Base-by-base conservation (phyloP, 2,888 invertebrate species). In the Andrena dorsata region DNA sequence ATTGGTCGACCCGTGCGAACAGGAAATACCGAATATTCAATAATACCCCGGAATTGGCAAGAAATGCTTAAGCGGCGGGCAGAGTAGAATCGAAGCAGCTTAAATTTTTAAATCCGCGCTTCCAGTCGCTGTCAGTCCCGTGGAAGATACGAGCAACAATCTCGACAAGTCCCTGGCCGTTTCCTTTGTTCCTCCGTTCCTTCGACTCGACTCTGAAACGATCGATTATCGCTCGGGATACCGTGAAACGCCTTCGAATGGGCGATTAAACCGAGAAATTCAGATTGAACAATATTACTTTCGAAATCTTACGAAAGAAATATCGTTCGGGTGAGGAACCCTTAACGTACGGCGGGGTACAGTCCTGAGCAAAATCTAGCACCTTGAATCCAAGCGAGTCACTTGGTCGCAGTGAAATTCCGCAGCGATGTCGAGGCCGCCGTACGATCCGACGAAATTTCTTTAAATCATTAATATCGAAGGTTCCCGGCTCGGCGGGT, bases 311-410 rank as follows among this genome's bases (percentile, higher is more conserved):
- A 60, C 28, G 20, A 53, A 20, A 26, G 47, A 71, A 30, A 66
- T 26, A 32, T 35, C 28, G 28, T 30, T 82, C 23, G 28, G 28
- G 20, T 41, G 6, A 60, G 49, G 49, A n/a, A 35, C 23, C 20
- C 26, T 5, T 32, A 47, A 63, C n/a, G 16, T 58, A 7, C 1
- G 30, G 58, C 23, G 23, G 16, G 53, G 6, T 63, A 87, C 87
- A 69, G 28, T 3, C 79, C 81, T 87, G 87, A 58, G 1, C 30
- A 53, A 63, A 70, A 65, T 65, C 61, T 72, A 72, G 63, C 64
- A 87, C 85, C 66, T 41, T 61, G 58, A 64, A 26, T 58, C 84
- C 87, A 87, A 87, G 78, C 70, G 88, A 86, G 82, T 73, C 47
- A 86, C 84, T 88, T 72, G 8, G 23, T 23, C n/a, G 7, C 8